These are phyloP conservation scores for Zosterops lateralis DNA, from an alignment of 2,113 vertebrate species.

Conservation along the genomic window DNA sequence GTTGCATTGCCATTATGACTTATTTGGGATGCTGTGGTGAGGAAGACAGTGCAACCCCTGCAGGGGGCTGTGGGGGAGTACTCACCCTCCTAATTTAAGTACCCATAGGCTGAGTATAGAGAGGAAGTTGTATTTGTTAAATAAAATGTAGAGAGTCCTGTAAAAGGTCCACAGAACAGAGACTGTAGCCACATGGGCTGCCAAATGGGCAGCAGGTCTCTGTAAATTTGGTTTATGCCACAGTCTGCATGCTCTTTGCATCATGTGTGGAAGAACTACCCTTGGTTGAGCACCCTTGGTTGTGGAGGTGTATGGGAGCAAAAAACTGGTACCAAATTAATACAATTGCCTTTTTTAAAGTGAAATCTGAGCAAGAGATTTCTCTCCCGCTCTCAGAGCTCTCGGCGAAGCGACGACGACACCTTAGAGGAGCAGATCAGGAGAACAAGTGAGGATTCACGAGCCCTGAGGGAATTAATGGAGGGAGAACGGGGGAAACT, in stretches of 20 bases:
- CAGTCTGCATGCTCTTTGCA: not conserved
- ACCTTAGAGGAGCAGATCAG: conserved; percentile 93
- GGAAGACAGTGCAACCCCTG: not conserved
- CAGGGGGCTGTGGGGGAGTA: not conserved
- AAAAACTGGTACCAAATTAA: not conserved
- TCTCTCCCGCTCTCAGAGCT: conserved; percentile 76
- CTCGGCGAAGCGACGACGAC: conserved; percentile 90
- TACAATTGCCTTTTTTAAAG: not conserved
- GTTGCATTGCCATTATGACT: not conserved
- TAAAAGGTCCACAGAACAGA: not conserved
- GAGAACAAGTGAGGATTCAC: conserved; percentile 89
- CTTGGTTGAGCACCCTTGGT: not conserved
- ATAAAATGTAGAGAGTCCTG: not conserved
- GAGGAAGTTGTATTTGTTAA: not conserved
- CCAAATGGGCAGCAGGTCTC: not conserved
- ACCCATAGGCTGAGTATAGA: not conserved
- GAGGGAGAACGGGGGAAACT: conserved; percentile 87
- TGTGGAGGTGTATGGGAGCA: not conserved
- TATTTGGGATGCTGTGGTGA: not conserved
- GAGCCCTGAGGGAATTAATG: conserved; percentile 85
- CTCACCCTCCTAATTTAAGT: not conserved
- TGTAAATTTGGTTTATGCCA: not conserved
- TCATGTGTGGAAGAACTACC: not conserved
- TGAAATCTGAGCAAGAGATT: conserved; percentile 21
- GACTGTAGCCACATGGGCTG: not conserved